phyloP scores from a whole-genome alignment of 2,888 invertebrate genomes.

The Hirtodrosophila alboralis region DNA sequence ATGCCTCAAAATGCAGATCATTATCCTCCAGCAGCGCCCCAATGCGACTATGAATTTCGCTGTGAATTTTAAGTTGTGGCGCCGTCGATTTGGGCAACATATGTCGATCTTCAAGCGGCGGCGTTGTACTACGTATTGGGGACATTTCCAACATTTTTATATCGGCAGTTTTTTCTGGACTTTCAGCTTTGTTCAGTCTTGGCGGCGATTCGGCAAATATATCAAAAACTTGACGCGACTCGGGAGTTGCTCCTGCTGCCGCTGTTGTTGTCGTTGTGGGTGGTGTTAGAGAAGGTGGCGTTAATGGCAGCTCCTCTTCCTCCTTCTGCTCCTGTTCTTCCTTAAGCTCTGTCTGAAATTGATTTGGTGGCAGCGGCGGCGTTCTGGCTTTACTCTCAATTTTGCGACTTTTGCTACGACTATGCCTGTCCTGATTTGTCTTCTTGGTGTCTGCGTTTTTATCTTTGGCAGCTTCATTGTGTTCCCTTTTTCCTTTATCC shows the following conservation, averaged over 20 bases:
- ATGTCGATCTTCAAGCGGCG: slow-evolving; percentile 53
- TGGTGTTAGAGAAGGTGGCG: no score
- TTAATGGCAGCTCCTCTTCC: slow-evolving; percentile 2
- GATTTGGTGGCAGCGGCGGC: slow-evolving; percentile 35
- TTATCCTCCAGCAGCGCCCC: slow-evolving; percentile 78
- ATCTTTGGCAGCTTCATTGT: background rate
- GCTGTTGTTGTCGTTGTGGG: no score
- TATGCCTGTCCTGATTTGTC: slow-evolving; percentile 13
- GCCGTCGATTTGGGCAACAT: slow-evolving; percentile 19
- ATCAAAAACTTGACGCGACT: slow-evolving; percentile 51
- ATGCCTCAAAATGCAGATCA: slow-evolving; percentile 70
- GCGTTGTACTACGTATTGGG: slow-evolving; percentile 60
- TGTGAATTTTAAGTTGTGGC: slow-evolving; percentile 33
- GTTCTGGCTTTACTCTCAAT: slow-evolving; percentile 32
- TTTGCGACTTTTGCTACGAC: slow-evolving; percentile 29
- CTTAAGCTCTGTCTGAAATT: background rate
- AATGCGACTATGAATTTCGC: slow-evolving; percentile 79
- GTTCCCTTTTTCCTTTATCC: no score
- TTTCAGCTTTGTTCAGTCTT: slow-evolving; percentile 48
- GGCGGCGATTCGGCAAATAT: slow-evolving; percentile 80
- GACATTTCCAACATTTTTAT: background rate
- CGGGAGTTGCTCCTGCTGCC: slow-evolving; percentile 4
- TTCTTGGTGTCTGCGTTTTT: slow-evolving; percentile 1
- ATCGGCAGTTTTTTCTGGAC: slow-evolving; percentile 37
- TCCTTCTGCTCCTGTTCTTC: background rate